These are phyloP conservation scores for Tinea trinotella DNA, from an alignment of 2,888 invertebrate species.

Conservation along the genomic window DNA sequence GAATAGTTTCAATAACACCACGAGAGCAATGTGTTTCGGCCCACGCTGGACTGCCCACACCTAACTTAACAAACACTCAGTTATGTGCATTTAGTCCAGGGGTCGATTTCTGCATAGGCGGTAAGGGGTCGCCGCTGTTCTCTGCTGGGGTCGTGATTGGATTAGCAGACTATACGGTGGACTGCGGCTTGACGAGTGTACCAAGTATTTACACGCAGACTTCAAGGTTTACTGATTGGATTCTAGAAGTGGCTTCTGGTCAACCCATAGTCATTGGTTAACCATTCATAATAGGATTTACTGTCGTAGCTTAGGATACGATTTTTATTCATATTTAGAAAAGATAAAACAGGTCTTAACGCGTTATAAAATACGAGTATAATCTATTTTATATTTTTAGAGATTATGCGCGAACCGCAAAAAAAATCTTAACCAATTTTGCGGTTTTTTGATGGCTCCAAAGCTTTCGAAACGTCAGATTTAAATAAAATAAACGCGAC, in stretches of 20 bases:
- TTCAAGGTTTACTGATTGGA: conserved; percentile 14
- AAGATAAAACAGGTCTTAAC: too few species aligned
- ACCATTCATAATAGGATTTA: too few species aligned
- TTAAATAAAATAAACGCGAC: too few species aligned
- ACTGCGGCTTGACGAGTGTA: not conserved
- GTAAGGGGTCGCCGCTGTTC: conserved; percentile 10
- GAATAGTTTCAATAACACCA: not conserved
- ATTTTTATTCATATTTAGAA: too few species aligned
- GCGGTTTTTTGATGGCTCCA: too few species aligned
- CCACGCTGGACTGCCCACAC: not conserved
- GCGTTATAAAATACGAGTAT: too few species aligned
- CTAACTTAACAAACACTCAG: not conserved
- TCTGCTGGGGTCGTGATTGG: conserved; percentile 12
- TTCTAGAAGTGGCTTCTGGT: not conserved
- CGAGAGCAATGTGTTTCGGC: conserved; percentile 3
- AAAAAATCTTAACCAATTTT: too few species aligned
- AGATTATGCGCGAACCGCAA: too few species aligned
- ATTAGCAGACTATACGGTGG: not conserved
- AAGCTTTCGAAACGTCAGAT: too few species aligned
- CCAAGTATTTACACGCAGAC: conserved; percentile 16
- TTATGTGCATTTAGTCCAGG: conserved; percentile 2
- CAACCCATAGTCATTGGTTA: too few species aligned
- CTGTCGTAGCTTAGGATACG: too few species aligned
- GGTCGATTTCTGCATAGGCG: conserved; percentile 14
- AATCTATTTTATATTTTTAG: too few species aligned